Evolutionary conservation across 2,888 invertebrate genomes (phyloP).

Genomic region (Chaetogeoica ovagalla): DNA sequence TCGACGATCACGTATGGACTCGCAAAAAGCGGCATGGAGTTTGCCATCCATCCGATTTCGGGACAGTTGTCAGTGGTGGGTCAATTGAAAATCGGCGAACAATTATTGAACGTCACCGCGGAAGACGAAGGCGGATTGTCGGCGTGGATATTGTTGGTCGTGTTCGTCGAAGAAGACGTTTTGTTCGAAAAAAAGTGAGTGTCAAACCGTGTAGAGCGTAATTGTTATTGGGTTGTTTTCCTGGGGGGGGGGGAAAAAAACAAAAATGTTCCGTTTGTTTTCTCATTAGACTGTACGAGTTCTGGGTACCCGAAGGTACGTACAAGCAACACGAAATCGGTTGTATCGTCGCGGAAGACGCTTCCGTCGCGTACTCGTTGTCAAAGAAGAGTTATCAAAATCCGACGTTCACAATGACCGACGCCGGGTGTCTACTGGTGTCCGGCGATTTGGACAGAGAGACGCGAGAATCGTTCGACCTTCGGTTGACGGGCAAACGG

Average conservation of each 20-base stretch:
- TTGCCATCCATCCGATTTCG: constrained; percentile 74
- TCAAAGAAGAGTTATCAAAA: constrained; percentile 59
- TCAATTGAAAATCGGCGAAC: constrained; percentile 74
- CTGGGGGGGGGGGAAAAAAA: no score
- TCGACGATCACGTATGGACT: constrained; percentile 75
- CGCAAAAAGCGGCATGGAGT: constrained; percentile 66
- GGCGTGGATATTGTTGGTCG: constrained; percentile 21
- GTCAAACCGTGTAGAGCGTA: no score
- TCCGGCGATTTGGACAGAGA: constrained; percentile 80
- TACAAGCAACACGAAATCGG: constrained; percentile 75
- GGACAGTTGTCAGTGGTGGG: constrained; percentile 76
- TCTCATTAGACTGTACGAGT: constrained; percentile 72
- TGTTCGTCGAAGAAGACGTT: constrained; percentile 38
- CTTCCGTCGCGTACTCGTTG: constrained; percentile 72
- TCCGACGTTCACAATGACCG: constrained; percentile 61
- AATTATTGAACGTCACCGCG: constrained; percentile 75
- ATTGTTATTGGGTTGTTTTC: no score
- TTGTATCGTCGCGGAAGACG: constrained; percentile 76
- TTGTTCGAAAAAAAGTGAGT: constrained; percentile 45
- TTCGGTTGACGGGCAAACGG: constrained; percentile 65
- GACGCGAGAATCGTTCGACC: constrained; percentile 69
- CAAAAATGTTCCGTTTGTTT: background rate
- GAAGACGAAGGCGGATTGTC: constrained; percentile 74
- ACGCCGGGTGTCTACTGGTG: constrained; percentile 71
- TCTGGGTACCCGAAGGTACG: constrained; percentile 78